phyloP scores from a whole-genome alignment of 2,888 invertebrate genomes.

The Erannis defoliaria region DNA sequence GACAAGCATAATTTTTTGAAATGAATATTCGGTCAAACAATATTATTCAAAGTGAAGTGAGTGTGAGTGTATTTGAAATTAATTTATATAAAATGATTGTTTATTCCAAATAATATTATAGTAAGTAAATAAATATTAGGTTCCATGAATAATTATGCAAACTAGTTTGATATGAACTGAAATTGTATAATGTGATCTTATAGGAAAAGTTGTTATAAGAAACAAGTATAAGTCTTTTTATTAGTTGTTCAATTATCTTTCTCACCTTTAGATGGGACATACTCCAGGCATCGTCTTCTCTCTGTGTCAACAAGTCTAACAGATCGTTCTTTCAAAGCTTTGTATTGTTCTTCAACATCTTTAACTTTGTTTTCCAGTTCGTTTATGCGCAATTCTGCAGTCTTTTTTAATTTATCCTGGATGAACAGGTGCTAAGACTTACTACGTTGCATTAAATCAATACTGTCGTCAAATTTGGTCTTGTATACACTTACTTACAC shows the following conservation, averaged over 20 bases:
- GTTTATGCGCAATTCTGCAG: slow-evolving; percentile 52
- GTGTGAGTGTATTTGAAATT: no score
- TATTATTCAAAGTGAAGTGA: no score
- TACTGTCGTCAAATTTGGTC: not conserved
- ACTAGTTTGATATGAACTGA: no score
- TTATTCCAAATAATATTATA: no score
- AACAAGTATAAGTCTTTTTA: not conserved
- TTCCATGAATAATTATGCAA: no score
- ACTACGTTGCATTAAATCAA: not conserved
- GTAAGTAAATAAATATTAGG: no score
- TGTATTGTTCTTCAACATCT: slow-evolving; percentile 64
- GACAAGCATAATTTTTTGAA: no score
- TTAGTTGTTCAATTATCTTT: not conserved
- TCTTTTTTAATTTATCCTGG: slow-evolving; percentile 64
- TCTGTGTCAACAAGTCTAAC: slow-evolving; percentile 68
- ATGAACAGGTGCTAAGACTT: slow-evolving; percentile 26
- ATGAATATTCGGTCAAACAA: no score
- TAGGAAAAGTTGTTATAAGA: no score
- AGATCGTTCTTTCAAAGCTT: slow-evolving; percentile 64
- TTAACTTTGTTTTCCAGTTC: slow-evolving; percentile 65
- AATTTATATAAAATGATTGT: no score
- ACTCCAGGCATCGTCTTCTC: slow-evolving; percentile 67
- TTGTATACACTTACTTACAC: no score
- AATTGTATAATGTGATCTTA: no score
- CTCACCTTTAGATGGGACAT: slow-evolving; percentile 72